Base-by-base conservation (phyloP, 1,140 invertebrate genomes). In the Grapholita molesta region DNA sequence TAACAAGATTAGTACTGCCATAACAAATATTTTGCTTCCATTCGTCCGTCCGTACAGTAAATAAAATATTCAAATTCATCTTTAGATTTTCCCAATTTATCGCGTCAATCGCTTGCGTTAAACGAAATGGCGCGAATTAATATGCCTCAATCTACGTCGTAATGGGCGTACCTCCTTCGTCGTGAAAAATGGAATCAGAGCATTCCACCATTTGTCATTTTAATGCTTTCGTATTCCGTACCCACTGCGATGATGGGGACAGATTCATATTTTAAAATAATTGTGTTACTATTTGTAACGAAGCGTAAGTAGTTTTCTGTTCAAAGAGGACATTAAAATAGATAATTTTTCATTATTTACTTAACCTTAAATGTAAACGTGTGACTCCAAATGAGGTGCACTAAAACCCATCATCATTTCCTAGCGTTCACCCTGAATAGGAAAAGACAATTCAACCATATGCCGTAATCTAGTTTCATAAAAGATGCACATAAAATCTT, bases 191-290 rank as follows among this genome's bases (percentile, higher is more conserved):
- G 78, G 78, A 75, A 78, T 77, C 70, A 74, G 68, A 75, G 75
- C 72, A 66, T 70, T 74, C 57, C 77, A 81, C 78, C 73, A 81
- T 82, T 82, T 82, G 77, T 84, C 78, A 84, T 84, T 82, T 80
- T 79, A 80, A 82, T 84, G 78, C 74, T 74, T 78, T 78, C 75
- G 53, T 74, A 74, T 73, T 72, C n/a, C 57, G 70, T 76, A 75
- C 64, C 70, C 68, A 66, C 72, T 68, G 71, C 67, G 57, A 71
- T 66, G 74, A 68, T 75, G 74, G 78, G 73, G 74, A 75, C 75
- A 80, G 74, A 80, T 73, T 61, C n/a, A 30, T 61, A 55, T 57
- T 57, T 28, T 48, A 48, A 48, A 11, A 48, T 48, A 48, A 48
- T 48, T 21, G 42, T 48, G 42, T 48, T 18, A 48, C 42, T 48